Percentiles rank a stretch among this genome's conserved stretches.
Evolutionary conservation across 2,888 invertebrate species (phyloP).

Genomic region (Euphydryas editha): DNA sequence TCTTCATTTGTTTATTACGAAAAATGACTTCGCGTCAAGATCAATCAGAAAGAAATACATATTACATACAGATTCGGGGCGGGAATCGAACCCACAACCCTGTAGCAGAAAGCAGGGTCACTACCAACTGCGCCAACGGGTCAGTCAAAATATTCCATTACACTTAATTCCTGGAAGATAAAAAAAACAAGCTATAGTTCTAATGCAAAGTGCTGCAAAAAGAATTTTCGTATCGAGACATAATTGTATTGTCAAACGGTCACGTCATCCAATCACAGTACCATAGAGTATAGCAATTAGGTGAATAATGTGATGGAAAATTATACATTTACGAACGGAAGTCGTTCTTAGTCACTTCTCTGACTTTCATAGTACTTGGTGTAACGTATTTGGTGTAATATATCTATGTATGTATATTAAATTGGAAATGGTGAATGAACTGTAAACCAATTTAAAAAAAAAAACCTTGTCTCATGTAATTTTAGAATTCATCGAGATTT

Average conservation of each 20-base stretch:
- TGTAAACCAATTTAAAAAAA: background rate
- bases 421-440: slow-evolving; percentile 13
- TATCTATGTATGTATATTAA: background rate
- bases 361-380: slow-evolving; percentile 9
- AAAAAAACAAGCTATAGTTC: background rate
- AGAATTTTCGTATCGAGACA: slow-evolving; percentile 5
- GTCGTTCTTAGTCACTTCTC: slow-evolving; percentile 26
- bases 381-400: slow-evolving; percentile 2
- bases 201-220: background rate
- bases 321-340: slow-evolving; percentile 28
- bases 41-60: no score
- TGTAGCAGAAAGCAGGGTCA: no score
- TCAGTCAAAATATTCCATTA: no score
- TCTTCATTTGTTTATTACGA: no score
- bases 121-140: no score
- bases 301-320: slow-evolving; percentile 40
- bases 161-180: background rate
- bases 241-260: slow-evolving; percentile 15
- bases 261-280: slow-evolving; percentile 34
- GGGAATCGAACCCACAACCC: no score
- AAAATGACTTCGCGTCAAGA: no score
- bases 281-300: slow-evolving; percentile 39
- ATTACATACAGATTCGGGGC: no score
- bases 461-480: no score
- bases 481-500: no score